A percentile compares a stretch with the other conserved stretches of the same genome.
Conservation (phyloP, 2,797 vertebrate species). For the Acipenser transmontanus region DNA sequence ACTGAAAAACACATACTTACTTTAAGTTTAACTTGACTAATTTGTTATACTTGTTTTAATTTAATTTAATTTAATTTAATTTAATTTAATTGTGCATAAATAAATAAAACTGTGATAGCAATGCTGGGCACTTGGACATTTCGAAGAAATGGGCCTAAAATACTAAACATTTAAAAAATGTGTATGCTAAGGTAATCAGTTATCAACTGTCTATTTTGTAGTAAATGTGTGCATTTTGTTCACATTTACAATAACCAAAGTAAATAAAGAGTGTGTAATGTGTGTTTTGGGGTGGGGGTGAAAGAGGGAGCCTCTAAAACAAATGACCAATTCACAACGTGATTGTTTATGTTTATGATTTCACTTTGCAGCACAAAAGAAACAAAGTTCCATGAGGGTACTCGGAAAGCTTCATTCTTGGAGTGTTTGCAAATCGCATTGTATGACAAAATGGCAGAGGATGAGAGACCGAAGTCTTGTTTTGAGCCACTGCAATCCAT, state of each 20-base stretch:
- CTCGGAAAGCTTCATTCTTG: constrained; percentile 22
- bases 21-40: too few relatives aligned
- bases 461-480: constrained; percentile 13
- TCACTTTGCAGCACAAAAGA: constrained; percentile 31
- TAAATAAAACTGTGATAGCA: too few relatives aligned
- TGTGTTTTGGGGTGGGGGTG: constrained; percentile 21
- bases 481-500: neutral
- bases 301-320: constrained; percentile 26
- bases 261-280: constrained; percentile 24
- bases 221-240: constrained; percentile 4
- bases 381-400: constrained; percentile 30
- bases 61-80: too few relatives aligned
- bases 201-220: too few relatives aligned
- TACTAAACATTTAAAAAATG: too few relatives aligned
- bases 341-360: constrained; percentile 38
- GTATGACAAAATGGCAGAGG: constrained; percentile 7
- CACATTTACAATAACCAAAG: constrained; percentile 19
- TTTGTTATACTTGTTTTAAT: too few relatives aligned
- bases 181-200: too few relatives aligned
- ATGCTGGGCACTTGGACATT: too few relatives aligned
- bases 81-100: too few relatives aligned
- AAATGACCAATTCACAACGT: constrained; percentile 33
- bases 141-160: too few relatives aligned
- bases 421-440: constrained; percentile 15
- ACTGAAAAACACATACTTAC: too few relatives aligned